Evolutionary conservation across 2,113 vertebrate species (phyloP), one percentile per base, ranked within the genome.

Genomic region (Carollia perspicillata): DNA sequence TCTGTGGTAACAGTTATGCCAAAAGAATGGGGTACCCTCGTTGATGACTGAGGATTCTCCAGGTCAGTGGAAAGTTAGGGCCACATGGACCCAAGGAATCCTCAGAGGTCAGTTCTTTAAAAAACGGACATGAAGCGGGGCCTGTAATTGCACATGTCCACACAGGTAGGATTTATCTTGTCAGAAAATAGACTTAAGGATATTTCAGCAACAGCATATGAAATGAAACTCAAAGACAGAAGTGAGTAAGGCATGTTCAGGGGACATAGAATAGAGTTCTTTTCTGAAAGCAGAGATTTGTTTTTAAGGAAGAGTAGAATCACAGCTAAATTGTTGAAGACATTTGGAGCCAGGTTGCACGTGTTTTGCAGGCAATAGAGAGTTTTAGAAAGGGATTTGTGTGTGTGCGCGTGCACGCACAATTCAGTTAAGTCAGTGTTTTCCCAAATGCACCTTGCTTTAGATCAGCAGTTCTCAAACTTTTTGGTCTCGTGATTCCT

Each of bases 201-300:
- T 91, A 93, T 93, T 89, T 91, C 37, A 78, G 28, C 18, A 72
- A 28, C 5, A 81, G 16, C 13, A 72, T 77, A 47, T 90, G 37
- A 93, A 65, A 33, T 44, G 42, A 75, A 66, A 33, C 37, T 90
- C 30, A 89, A 89, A 78, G 49, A 5, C 55, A 95, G 40, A 58
- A 47, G 35, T 69, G 55, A 84, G 42, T 6, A 72, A 60, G 3
- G 0, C 26, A 26, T 49, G 11, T 40, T 68, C 71, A 90, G 53
- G 8, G 14, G 17, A 23, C 3, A 42, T 44, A 90, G 22, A 65
- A 23, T 49, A 47, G 63, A 80, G 12, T 83, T 81, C 44, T 47
- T 80, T 47, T 17, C 86, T 40, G 33, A 83, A 40, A 47, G n/a
- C 13, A 75, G 60, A 84, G 40, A 53, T 1, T 78, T 37, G 26